Percentiles rank a stretch among this genome's conserved stretches.
These are phyloP conservation scores for Bursaphelenchus mucronatus DNA, from an alignment of 1,140 invertebrate species.

Conservation along the genomic window DNA sequence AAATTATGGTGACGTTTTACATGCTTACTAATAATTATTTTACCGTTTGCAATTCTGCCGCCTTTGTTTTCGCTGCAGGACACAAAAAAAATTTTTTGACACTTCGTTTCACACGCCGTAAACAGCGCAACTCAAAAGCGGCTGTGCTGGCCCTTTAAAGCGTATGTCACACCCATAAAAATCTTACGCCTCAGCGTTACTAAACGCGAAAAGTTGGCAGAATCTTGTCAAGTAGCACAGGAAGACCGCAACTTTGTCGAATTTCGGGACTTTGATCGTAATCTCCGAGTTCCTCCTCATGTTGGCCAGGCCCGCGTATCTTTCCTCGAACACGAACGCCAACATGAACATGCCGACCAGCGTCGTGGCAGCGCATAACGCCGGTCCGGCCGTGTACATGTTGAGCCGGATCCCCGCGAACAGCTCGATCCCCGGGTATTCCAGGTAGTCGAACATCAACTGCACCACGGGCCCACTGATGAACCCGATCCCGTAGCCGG, in stretches of 20 bases:
- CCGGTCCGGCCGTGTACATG: constrained; percentile 7
- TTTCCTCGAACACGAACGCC: constrained; percentile 9
- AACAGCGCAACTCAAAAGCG: too few species aligned
- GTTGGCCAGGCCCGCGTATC: constrained; percentile 5
- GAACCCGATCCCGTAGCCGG: constrained; percentile 5
- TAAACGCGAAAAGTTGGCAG: constrained; percentile 15
- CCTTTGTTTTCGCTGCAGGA: too few species aligned
- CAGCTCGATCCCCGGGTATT: constrained; percentile 9
- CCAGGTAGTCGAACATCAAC: constrained; percentile 10
- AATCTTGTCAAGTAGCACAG: constrained; percentile 8
- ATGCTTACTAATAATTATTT: too few species aligned
- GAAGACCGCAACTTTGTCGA: constrained; percentile 6
- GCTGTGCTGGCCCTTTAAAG: too few species aligned
- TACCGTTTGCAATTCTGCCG: too few species aligned
- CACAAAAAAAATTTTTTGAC: too few species aligned
- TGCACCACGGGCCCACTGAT: constrained; percentile 23
- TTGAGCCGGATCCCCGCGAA: background rate
- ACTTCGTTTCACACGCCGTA: too few species aligned
- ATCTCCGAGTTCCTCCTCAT: background rate
- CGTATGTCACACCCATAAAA: background rate
- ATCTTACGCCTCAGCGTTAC: constrained; percentile 1
- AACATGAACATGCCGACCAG: background rate
- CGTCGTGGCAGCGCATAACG: constrained; percentile 2
- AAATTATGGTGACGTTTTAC: too few species aligned
- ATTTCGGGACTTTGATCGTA: background rate